Evolutionary conservation across 1,140 invertebrate species (phyloP).

Genomic region (Tyrophagus putrescentiae): DNA sequence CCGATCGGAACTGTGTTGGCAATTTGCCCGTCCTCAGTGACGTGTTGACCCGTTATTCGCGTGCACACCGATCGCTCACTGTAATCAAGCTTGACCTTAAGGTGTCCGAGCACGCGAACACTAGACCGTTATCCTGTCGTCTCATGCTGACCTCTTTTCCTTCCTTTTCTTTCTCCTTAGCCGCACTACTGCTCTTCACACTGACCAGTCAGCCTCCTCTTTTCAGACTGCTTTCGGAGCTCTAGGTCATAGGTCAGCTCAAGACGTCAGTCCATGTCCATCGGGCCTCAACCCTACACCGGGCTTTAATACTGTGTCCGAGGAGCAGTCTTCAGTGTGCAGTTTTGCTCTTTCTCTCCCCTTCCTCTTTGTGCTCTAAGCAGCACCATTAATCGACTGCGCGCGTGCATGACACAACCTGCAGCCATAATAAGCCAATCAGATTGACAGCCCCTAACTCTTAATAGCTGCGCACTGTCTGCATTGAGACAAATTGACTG

Average conservation of each 20-base stretch:
- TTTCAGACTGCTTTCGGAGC: neutral
- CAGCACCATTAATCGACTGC: too few species aligned
- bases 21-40: neutral
- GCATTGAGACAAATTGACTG: conserved; percentile 8
- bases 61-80: conserved; percentile 1
- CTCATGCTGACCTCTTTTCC: conserved; percentile 6
- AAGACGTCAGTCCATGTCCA: conserved; percentile 3
- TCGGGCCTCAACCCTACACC: neutral
- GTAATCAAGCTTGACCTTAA: conserved; percentile 1
- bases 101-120: conserved; percentile 7
- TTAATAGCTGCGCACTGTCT: neutral
- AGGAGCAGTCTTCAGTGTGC: neutral
- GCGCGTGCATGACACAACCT: conserved; percentile 8
- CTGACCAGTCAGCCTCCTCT: neutral
- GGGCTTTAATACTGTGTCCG: neutral
- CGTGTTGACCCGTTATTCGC: conserved; percentile 11
- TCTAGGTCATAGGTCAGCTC: conserved; percentile 2
- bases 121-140: conserved; percentile 2
- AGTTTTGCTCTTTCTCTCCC: neutral
- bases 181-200: neutral
- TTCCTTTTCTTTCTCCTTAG: too few species aligned
- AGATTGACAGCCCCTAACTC: neutral
- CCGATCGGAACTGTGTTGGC: neutral
- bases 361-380: too few species aligned
- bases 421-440: neutral